Conservation (phyloP, 2,113 vertebrate genomes). For the Carassius gibelio region DNA sequence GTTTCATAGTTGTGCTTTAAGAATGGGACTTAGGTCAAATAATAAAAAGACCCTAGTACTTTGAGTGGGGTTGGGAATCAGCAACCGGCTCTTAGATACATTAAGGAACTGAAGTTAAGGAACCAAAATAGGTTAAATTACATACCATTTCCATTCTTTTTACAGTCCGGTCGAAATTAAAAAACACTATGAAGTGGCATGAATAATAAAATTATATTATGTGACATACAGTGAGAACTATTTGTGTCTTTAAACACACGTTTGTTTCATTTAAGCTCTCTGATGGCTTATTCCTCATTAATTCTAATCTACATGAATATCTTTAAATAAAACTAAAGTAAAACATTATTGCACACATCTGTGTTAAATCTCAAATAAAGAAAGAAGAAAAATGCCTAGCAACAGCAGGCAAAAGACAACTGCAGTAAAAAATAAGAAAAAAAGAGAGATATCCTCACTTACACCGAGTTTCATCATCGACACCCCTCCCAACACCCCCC, state of each 20-base stretch:
- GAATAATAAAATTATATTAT: not conserved
- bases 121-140: not conserved
- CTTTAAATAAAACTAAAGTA: not conserved
- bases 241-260: not conserved
- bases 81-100: too few relatives aligned
- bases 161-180: not conserved
- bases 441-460: slow-evolving; percentile 61
- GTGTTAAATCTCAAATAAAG: not conserved
- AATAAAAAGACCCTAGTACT: not conserved
- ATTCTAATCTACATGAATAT: not conserved
- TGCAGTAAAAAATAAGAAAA: not conserved
- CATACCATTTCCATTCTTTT: not conserved
- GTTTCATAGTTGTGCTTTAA: not conserved
- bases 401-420: slow-evolving; percentile 33
- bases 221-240: not conserved
- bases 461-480: slow-evolving; percentile 76
- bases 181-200: not conserved
- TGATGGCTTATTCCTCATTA: not conserved
- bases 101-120: not conserved
- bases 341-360: not conserved
- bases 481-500: slow-evolving; percentile 63
- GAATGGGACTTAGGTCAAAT: not conserved
- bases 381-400: slow-evolving; percentile 38
- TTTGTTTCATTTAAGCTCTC: not conserved
- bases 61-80: too few relatives aligned